Percentiles rank a stretch among this genome's conserved stretches.
Conservation (phyloP, 1,140 invertebrate species). For the Latrodectus geometricus region DNA sequence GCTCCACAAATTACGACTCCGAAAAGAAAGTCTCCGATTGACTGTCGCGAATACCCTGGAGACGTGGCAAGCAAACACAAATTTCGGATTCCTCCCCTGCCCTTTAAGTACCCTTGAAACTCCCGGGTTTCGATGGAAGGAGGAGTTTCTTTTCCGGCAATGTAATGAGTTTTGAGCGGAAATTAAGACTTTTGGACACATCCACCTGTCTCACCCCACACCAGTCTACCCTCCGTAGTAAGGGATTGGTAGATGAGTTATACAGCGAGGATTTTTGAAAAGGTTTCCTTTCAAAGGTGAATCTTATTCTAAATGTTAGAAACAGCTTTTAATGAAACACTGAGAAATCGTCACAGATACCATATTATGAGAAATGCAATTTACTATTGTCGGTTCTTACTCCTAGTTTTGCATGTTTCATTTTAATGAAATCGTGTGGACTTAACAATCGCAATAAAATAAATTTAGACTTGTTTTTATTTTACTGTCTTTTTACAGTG, state of each 20-base stretch:
- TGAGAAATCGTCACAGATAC: not conserved
- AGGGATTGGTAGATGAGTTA: not conserved
- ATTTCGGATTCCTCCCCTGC: slow-evolving; percentile 14
- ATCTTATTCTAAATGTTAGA: not conserved
- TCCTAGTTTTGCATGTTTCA: too few relatives aligned
- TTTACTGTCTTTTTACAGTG: too few relatives aligned
- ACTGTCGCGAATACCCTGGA: not conserved
- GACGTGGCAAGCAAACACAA: slow-evolving; percentile 51
- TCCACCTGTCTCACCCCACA: slow-evolving; percentile 10
- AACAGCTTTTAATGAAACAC: slow-evolving; percentile 46
- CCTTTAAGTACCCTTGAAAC: not conserved
- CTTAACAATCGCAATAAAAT: too few relatives aligned
- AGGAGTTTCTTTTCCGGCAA: slow-evolving; percentile 46
- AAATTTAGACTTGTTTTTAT: too few relatives aligned
- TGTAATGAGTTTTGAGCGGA: slow-evolving; percentile 61
- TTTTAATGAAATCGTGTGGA: too few relatives aligned
- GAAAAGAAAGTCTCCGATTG: not conserved
- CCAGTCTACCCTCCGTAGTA: not conserved
- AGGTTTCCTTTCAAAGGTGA: not conserved
- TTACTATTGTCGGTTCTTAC: too few relatives aligned
- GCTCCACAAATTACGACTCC: not conserved
- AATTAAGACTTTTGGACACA: slow-evolving; percentile 61
- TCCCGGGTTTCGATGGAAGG: not conserved
- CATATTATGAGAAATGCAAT: too few relatives aligned
- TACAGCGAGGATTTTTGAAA: not conserved